Conservation (phyloP, 2,888 invertebrate species). For the Achlya flavicornis region DNA sequence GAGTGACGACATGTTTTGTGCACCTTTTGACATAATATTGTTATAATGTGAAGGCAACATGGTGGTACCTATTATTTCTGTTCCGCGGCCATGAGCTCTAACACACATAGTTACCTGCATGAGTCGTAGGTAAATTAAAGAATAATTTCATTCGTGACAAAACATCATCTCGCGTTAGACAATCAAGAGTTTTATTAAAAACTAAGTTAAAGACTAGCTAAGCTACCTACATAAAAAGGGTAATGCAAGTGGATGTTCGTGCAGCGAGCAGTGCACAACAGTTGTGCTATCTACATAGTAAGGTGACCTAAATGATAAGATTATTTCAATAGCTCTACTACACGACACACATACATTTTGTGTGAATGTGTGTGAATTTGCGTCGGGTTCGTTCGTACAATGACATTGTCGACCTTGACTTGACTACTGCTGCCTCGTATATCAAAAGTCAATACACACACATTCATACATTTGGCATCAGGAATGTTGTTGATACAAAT, state of each 20-base stretch:
- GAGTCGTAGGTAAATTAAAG: too few species aligned
- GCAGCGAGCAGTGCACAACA: constrained; percentile 46
- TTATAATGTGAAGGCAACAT: neutral
- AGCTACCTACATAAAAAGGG: constrained; percentile 15
- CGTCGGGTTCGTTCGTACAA: constrained; percentile 76
- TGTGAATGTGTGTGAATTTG: constrained; percentile 62
- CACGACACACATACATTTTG: constrained; percentile 50
- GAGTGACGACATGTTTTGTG: neutral
- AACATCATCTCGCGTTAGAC: neutral
- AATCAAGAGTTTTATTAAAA: constrained; percentile 14
- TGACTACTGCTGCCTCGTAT: constrained; percentile 75
- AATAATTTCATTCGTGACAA: neutral
- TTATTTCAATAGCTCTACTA: constrained; percentile 72
- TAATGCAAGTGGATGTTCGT: constrained; percentile 35
- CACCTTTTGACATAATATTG: neutral
- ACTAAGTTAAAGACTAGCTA: constrained; percentile 23
- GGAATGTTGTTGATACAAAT: constrained; percentile 49
- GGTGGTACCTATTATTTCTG: constrained; percentile 27
- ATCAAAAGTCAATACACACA: constrained; percentile 53
- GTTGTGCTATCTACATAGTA: constrained; percentile 77
- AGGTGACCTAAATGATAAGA: constrained; percentile 84
- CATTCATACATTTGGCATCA: constrained; percentile 33
- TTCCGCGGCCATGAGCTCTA: constrained; percentile 19
- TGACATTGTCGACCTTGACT: constrained; percentile 83
- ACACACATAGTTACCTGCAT: neutral